phyloP scores from a whole-genome alignment of 2,113 vertebrate genomes.

The Stegastes partitus region DNA sequence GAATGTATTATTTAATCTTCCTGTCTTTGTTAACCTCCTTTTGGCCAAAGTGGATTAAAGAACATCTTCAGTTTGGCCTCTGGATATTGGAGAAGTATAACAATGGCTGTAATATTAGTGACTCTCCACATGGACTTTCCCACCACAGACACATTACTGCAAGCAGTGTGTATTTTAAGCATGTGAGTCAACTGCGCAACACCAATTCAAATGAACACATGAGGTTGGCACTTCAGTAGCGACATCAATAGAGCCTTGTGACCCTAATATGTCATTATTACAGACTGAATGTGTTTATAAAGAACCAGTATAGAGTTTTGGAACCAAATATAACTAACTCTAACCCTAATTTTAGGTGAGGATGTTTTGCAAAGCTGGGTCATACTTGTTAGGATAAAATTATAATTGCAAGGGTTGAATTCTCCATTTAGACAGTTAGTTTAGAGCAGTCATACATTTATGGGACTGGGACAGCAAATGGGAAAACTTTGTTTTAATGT shows the following conservation, averaged over 20 bases:
- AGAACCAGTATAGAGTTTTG: not conserved
- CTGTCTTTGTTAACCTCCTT: constrained; percentile 97
- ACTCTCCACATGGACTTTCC: constrained; percentile 83
- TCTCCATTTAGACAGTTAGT: not conserved
- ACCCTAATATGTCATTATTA: constrained; percentile 82
- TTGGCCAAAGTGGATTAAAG: constrained; percentile 87
- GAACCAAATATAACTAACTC: no score
- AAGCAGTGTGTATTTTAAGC: constrained; percentile 77
- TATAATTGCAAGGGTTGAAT: not conserved
- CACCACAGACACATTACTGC: constrained; percentile 59
- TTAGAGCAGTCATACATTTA: not conserved
- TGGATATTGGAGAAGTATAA: constrained; percentile 71
- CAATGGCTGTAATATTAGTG: constrained; percentile 90
- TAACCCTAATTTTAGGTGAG: constrained; percentile 13
- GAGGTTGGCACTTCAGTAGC: constrained; percentile 86
- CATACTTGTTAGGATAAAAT: not conserved
- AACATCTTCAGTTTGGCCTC: constrained; percentile 86
- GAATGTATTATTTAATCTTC: constrained; percentile 98
- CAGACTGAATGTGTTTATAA: constrained; percentile 71
- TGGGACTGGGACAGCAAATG: not conserved
- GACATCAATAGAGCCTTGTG: constrained; percentile 88
- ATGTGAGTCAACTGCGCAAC: constrained; percentile 82
- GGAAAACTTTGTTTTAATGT: no score
- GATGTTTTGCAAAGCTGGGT: constrained; percentile 2
- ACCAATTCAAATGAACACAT: constrained; percentile 72